These are phyloP conservation scores for Neocloeon triangulifer DNA, from an alignment of 1,140 invertebrate species.

Conservation along the genomic window DNA sequence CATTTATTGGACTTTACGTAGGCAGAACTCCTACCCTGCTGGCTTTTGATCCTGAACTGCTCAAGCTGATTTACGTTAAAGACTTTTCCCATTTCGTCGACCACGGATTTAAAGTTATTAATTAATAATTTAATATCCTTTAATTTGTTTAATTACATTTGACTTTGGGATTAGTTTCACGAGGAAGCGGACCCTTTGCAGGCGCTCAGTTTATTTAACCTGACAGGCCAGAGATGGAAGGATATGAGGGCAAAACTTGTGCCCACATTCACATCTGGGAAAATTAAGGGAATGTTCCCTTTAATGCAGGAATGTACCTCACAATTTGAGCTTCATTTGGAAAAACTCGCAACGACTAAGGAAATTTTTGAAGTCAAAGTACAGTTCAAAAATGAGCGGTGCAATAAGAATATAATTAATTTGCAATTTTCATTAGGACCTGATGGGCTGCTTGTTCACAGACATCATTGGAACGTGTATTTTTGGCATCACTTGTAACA, in stretches of 20 bases:
- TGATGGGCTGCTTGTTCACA: constrained; percentile 18
- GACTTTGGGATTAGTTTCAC: background rate
- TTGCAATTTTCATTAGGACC: too few species aligned
- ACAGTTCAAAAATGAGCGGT: constrained; percentile 5
- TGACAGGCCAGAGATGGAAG: constrained; percentile 22
- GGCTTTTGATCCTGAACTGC: constrained; percentile 22
- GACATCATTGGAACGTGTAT: constrained; percentile 36
- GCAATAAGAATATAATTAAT: too few species aligned
- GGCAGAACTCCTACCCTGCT: constrained; percentile 21
- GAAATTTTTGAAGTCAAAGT: constrained; percentile 15
- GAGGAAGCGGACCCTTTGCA: constrained; percentile 1
- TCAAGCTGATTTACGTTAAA: constrained; percentile 22
- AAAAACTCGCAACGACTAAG: constrained; percentile 11
- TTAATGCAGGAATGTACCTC: constrained; percentile 19
- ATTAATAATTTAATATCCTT: too few species aligned
- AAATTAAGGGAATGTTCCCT: constrained; percentile 27
- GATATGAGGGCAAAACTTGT: constrained; percentile 22
- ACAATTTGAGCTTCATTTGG: constrained; percentile 14
- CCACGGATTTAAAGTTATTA: constrained; percentile 15
- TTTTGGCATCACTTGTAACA: constrained; percentile 33
- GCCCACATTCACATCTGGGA: constrained; percentile 29
- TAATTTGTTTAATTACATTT: too few species aligned
- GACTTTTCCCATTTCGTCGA: constrained; percentile 25
- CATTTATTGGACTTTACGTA: constrained; percentile 20
- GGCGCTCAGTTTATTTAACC: background rate